phyloP scores from a whole-genome alignment of 2,888 invertebrate species.

The Noctua comes region DNA sequence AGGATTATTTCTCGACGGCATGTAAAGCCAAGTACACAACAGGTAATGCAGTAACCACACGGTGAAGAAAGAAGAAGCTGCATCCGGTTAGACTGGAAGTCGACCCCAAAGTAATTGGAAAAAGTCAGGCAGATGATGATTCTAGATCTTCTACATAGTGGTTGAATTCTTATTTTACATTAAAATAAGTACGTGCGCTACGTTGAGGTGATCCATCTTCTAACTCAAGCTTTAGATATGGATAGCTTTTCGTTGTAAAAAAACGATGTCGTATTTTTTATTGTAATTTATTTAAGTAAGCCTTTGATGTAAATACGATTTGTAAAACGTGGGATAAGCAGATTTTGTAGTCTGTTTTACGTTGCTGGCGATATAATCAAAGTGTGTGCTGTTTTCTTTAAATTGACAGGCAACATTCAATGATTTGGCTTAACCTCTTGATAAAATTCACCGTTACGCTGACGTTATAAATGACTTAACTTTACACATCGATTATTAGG shows the following conservation, averaged over 20 bases:
- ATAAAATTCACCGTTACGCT: neutral
- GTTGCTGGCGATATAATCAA: neutral
- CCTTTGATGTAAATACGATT: conserved; percentile 26
- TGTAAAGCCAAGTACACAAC: too few species aligned
- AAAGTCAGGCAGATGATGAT: neutral
- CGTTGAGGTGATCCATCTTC: conserved; percentile 48
- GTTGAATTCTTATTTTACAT: conserved; percentile 27
- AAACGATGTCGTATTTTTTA: conserved; percentile 15
- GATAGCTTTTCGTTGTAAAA: conserved; percentile 41
- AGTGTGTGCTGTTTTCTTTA: neutral
- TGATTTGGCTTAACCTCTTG: neutral
- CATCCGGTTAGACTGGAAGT: neutral
- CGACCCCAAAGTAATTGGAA: neutral
- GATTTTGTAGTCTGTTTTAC: neutral
- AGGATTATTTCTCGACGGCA: too few species aligned
- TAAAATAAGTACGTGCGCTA: conserved; percentile 10
- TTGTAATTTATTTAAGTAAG: conserved; percentile 27
- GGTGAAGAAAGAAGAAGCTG: too few species aligned
- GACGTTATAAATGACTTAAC: neutral
- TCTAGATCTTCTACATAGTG: conserved; percentile 5
- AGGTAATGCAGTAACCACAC: too few species aligned
- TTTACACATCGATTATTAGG: neutral
- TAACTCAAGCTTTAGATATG: neutral
- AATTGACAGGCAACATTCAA: neutral
- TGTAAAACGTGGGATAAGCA: neutral